Evolutionary conservation across 2,888 invertebrate species (phyloP).

Genomic region (Ophraella communa): DNA sequence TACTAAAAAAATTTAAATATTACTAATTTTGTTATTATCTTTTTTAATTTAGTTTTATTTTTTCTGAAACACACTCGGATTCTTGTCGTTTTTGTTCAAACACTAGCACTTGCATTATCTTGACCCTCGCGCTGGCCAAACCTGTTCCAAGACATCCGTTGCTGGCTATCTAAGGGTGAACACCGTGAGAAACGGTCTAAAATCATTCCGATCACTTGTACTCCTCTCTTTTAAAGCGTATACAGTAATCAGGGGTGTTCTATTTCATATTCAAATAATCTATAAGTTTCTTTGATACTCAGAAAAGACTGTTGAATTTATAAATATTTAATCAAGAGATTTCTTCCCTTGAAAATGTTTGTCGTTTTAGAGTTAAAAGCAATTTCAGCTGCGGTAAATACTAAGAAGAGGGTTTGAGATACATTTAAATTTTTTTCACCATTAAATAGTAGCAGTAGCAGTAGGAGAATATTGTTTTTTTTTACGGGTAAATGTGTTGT

Average conservation of each 20-base stretch:
- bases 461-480: no score
- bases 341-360: neutral
- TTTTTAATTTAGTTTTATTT: no score
- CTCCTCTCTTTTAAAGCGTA: conserved; percentile 31
- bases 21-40: no score
- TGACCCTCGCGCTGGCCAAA: conserved; percentile 46
- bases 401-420: neutral
- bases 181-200: conserved; percentile 37
- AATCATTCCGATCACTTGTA: conserved; percentile 35
- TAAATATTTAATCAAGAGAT: conserved; percentile 24
- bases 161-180: conserved; percentile 41
- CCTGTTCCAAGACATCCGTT: conserved; percentile 50
- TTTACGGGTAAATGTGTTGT: no score
- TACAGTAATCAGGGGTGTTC: conserved; percentile 44
- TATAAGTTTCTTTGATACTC: conserved; percentile 23
- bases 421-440: neutral
- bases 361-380: neutral
- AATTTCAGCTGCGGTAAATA: neutral
- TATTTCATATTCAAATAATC: conserved; percentile 50
- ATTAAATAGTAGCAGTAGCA: no score
- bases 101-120: conserved; percentile 9
- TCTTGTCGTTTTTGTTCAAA: neutral
- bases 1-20: no score
- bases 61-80: neutral
- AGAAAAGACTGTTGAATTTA: conserved; percentile 21